phyloP scores from a whole-genome alignment of 2,797 vertebrate genomes.

The Notolabrus celidotus region DNA sequence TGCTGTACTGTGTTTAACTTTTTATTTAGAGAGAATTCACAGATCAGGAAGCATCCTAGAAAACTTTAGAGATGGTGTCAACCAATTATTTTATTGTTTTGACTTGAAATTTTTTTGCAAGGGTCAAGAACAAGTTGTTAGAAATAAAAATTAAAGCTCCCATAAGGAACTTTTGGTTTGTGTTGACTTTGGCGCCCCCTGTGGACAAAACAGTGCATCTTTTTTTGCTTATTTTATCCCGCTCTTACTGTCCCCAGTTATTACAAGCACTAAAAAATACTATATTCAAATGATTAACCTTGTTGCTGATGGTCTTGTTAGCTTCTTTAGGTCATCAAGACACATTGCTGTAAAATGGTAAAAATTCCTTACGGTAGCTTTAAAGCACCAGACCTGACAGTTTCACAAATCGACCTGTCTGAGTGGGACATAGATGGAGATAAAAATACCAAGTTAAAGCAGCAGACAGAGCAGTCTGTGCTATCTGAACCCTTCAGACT shows the following conservation, averaged over 20 bases:
- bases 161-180: too few species aligned
- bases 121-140: background rate
- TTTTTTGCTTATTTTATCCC: too few species aligned
- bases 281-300: background rate
- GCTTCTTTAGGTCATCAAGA: too few species aligned
- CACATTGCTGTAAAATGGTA: too few species aligned
- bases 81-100: background rate
- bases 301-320: too few species aligned
- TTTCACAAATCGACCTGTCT: slow-evolving; percentile 2
- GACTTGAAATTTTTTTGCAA: background rate
- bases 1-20: background rate
- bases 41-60: background rate
- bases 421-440: background rate
- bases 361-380: too few species aligned
- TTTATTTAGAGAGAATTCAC: slow-evolving; percentile 13
- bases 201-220: too few species aligned
- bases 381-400: background rate
- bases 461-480: slow-evolving; percentile 5
- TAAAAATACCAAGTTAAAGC: slow-evolving; percentile 1
- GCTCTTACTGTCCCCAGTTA: too few species aligned
- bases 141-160: too few species aligned
- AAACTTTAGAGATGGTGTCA: background rate
- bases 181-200: too few species aligned
- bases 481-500: slow-evolving; percentile 21
- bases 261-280: too few species aligned